Percentiles rank a stretch among this genome's conserved stretches.
Conservation (phyloP, 2,113 vertebrate genomes). For the Alethe castanea region DNA sequence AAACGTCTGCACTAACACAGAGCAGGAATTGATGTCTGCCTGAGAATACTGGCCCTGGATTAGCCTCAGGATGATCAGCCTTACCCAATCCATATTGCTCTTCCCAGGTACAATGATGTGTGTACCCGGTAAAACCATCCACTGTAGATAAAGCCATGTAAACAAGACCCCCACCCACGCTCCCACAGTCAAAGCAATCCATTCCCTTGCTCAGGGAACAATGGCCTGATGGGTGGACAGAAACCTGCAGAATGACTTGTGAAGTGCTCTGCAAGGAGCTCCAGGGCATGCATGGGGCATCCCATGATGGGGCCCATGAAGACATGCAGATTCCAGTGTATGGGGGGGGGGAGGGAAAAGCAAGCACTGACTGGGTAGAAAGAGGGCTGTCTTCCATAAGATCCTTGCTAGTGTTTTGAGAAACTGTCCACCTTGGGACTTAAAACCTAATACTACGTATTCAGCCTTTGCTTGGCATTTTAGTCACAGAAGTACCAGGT, state of each 20-base stretch:
- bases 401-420: not conserved
- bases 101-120: not conserved
- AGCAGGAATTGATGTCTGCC: not conserved
- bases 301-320: not conserved
- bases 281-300: not conserved
- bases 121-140: not conserved
- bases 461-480: not conserved
- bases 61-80: not conserved
- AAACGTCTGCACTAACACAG: not conserved
- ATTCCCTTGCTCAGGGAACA: not conserved
- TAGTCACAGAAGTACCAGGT: not conserved
- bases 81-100: not conserved
- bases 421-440: not conserved
- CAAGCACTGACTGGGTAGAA: not conserved
- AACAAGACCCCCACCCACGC: not conserved
- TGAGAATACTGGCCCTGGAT: not conserved
- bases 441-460: not conserved
- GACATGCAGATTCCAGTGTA: not conserved
- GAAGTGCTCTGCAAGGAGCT: not conserved
- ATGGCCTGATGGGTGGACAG: not conserved
- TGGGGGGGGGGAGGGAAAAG: fast-evolving
- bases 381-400: not conserved
- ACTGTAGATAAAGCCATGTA: not conserved
- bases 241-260: not conserved
- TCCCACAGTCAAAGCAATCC: not conserved